A percentile compares a stretch with the other conserved stretches of the same genome.
phyloP scores from a whole-genome alignment of 2,797 vertebrate species.

The Nasua narica region DNA sequence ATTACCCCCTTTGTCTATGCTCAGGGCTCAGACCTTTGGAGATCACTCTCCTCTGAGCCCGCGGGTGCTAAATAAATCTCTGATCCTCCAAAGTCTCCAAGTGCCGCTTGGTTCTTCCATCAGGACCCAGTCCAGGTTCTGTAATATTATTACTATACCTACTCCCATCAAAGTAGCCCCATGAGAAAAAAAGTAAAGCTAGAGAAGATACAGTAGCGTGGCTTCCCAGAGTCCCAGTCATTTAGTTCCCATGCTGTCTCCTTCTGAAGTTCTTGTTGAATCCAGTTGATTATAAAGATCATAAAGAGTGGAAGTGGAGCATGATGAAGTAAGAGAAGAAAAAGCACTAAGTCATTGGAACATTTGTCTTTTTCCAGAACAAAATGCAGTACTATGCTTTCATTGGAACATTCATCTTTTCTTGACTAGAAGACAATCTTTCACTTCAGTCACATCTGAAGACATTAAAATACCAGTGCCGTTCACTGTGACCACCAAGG shows the following conservation, averaged over 20 bases:
- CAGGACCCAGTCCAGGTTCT: no score
- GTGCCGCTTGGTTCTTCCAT: no score
- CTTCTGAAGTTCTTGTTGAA: not conserved
- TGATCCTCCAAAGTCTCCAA: no score
- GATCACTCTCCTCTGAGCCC: no score
- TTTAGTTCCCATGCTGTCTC: not conserved
- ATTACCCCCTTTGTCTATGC: no score
- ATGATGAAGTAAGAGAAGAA: not conserved
- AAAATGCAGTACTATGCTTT: not conserved
- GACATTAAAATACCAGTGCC: not conserved
- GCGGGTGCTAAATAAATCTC: no score
- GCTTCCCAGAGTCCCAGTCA: not conserved
- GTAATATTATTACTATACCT: not conserved
- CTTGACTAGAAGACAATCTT: slow-evolving; percentile 8
- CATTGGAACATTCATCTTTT: not conserved
- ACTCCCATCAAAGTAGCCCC: not conserved
- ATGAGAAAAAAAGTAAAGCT: not conserved
- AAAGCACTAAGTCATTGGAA: not conserved
- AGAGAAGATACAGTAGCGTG: not conserved
- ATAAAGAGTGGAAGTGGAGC: not conserved
- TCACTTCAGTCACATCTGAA: not conserved
- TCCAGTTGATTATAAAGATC: not conserved
- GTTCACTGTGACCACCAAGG: not conserved
- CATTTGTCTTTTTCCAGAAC: not conserved
- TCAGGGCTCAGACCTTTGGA: no score